Conservation (phyloP, 2,888 invertebrate genomes). For the Drosophila infuscata region DNA sequence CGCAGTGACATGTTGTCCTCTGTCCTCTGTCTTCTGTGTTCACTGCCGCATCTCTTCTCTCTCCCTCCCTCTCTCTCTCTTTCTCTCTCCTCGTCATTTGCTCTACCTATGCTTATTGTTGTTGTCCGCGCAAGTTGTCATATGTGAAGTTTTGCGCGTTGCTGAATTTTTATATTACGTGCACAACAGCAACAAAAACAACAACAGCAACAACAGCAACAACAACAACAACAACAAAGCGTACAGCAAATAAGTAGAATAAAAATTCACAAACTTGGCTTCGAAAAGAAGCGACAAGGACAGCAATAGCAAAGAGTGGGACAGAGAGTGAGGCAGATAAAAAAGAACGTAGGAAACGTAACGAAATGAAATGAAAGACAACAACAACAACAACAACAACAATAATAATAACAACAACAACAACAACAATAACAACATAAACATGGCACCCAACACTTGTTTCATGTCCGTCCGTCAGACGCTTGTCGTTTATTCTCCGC, state of each 20-base stretch:
- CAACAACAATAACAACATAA: conserved; percentile 52
- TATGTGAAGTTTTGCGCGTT: conserved; percentile 79
- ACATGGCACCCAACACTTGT: conserved; percentile 79
- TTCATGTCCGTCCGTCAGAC: conserved; percentile 57
- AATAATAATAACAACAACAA: conserved; percentile 24
- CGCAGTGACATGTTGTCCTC: conserved; percentile 38
- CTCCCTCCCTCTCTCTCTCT: not conserved
- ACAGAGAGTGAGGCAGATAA: conserved; percentile 1
- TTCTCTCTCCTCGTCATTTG: not conserved
- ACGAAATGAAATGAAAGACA: conserved; percentile 68
- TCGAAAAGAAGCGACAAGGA: conserved; percentile 62
- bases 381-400: conserved; percentile 40
- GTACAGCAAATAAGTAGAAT: conserved; percentile 26
- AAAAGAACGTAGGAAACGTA: conserved; percentile 26
- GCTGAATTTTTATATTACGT: conserved; percentile 75
- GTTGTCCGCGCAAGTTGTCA: conserved; percentile 67
- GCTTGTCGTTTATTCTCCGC: conserved; percentile 43
- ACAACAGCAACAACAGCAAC: conserved; percentile 21
- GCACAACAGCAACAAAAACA: conserved; percentile 42
- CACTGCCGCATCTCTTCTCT: too few species aligned
- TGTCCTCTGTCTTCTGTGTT: conserved; percentile 21
- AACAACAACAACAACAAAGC: conserved; percentile 41
- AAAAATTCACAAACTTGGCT: conserved; percentile 53
- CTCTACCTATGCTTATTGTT: conserved; percentile 33
- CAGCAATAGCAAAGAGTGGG: conserved; percentile 20